Conservation (phyloP, 1,140 invertebrate genomes). For the Papilio aristodemus region DNA sequence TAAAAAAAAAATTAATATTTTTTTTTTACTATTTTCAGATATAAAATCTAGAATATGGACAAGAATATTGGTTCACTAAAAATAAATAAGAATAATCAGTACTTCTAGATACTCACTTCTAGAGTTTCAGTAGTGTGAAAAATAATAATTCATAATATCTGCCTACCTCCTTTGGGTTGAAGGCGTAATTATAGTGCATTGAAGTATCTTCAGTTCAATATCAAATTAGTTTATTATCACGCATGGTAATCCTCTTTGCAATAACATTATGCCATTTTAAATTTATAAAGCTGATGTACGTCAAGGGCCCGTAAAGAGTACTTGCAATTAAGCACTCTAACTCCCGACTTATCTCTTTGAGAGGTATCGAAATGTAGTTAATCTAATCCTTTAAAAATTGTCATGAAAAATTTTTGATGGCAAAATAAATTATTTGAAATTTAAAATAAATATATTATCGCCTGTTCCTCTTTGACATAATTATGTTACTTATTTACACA, state of each 20-base stretch:
- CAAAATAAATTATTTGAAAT: background rate
- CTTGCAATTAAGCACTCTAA: background rate
- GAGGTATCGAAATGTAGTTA: background rate
- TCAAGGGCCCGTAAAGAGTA: slow-evolving; percentile 5
- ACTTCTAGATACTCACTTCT: no score
- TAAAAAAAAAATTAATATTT: no score
- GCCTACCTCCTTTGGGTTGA: background rate
- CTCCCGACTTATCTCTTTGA: background rate
- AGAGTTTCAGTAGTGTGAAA: background rate
- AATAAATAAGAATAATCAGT: no score
- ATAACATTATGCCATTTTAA: background rate
- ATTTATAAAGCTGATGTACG: background rate
- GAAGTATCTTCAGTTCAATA: background rate
- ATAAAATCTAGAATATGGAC: no score
- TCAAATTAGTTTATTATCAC: slow-evolving; percentile 2
- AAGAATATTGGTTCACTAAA: no score
- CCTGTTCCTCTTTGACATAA: no score
- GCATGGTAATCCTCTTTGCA: slow-evolving; percentile 14
- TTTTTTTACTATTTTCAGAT: no score
- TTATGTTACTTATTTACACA: no score
- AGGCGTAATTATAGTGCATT: background rate
- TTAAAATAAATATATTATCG: no score
- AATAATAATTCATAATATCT: background rate
- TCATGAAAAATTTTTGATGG: background rate
- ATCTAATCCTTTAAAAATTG: background rate